Percentiles rank a stretch among this genome's conserved stretches.
phyloP scores from a whole-genome alignment of 2,888 invertebrate genomes.

The Lapara coniferarum region DNA sequence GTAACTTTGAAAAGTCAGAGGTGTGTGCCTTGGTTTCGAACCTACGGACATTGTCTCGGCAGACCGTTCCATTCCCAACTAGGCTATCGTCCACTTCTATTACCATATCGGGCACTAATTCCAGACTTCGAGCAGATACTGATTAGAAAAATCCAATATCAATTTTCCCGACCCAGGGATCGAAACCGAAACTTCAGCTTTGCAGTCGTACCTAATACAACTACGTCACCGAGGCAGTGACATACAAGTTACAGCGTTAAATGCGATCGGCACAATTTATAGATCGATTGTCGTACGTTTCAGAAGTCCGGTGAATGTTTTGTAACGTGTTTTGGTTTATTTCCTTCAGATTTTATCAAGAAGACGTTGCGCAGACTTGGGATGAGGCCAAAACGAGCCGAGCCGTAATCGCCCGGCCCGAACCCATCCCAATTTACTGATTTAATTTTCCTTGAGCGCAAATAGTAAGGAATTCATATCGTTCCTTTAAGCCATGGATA shows the following conservation, averaged over 20 bases:
- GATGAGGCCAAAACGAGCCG: slow-evolving; percentile 58
- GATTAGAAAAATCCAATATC: too few species aligned
- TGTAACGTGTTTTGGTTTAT: slow-evolving; percentile 48
- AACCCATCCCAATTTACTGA: slow-evolving; percentile 39
- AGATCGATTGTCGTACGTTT: neutral
- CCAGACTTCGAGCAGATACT: too few species aligned
- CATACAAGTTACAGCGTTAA: neutral
- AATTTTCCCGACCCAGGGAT: too few species aligned
- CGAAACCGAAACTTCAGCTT: too few species aligned
- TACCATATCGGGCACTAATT: too few species aligned
- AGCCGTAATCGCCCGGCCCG: slow-evolving; percentile 38
- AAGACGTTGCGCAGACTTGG: slow-evolving; percentile 62
- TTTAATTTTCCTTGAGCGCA: slow-evolving; percentile 45
- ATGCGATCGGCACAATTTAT: neutral
- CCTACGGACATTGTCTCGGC: too few species aligned
- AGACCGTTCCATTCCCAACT: too few species aligned
- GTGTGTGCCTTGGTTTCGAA: too few species aligned
- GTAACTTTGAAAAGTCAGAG: too few species aligned
- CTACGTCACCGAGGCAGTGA: too few species aligned
- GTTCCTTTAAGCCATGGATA: slow-evolving; percentile 34
- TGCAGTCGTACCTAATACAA: too few species aligned
- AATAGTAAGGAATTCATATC: slow-evolving; percentile 42
- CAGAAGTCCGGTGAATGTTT: slow-evolving; percentile 48
- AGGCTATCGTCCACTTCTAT: too few species aligned
- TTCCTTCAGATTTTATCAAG: slow-evolving; percentile 54